Evolutionary conservation across 1,140 invertebrate genomes (phyloP), one percentile per base, ranked within the genome.

Genomic region (Drosophila prosaltans): DNA sequence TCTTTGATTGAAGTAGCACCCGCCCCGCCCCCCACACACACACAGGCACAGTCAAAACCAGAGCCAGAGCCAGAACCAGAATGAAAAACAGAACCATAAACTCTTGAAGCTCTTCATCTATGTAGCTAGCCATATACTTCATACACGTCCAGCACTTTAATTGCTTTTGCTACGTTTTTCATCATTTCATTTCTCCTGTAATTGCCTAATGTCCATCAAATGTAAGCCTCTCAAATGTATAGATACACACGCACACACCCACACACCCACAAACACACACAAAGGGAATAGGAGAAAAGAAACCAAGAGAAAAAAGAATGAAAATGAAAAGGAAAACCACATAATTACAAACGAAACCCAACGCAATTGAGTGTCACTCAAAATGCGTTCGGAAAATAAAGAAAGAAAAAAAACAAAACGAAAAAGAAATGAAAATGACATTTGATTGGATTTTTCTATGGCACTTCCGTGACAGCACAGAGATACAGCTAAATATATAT

Each of bases 171-270:
- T 40, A 39, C 51, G 65, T 43, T 69, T 65, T 80, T 65, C 54
- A 65, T 71, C 67, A 70, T 68, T 72, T 45, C 59, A 70, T 68
- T 45, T 62, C 55, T 21, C 48, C 41, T 61, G 73, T 81, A 73
- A 77, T 81, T 81, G 69, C 69, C 79, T 72, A 67, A 76, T 81
- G 82, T 86, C 78, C 82, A 79, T 84, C 81, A 77, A 59, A 41
- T 54, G 54, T 78, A 84, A 84, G 81, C 69, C 65, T 30, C 64
- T 30, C n/a, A 48, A 54, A 39, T 58, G n/a, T 11, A 21, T 5
- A 45, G n/a, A 45, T 10, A 32, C 54, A 57, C 54, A 32, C 54
- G 16, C 4, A 55, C 51, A 55, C 51, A 55, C 51, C 28, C 5
- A 62, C 40, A 76, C 45, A 68, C 55, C 36, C 55, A 36, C 6